Base-by-base conservation (phyloP, 2,113 vertebrate genomes). In the Barnardius zonarius region DNA sequence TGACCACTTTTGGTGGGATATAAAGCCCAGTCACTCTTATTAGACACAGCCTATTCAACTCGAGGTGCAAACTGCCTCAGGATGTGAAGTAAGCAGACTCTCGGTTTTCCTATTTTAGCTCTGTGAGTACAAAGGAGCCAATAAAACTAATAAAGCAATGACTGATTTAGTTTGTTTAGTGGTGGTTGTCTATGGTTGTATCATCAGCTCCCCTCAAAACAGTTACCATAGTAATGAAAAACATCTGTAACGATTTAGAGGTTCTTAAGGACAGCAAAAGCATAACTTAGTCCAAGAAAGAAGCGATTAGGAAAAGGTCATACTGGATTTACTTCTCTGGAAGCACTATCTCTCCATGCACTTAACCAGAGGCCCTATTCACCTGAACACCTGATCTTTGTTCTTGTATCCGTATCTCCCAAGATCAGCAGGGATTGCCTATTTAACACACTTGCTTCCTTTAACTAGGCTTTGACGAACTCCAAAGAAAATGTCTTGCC, bases 141-240 rank as follows among this genome's bases (percentile, higher is more conserved):
- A 72, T 76, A 81, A 84, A 94, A 79, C 43, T 64, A 90, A 93
- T 69, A 82, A 88, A 81, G 51, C 10, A 92, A 28, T 37, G 43
- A 92, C 46, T 82, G 69, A 91, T 91, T 94, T 67, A 72, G 59
- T 86, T 88, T 55, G 43, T 70, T 72, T 77, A 41, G 59, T 73
- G 81, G 64, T 8, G 4, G 11, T 74, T 86, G 44, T 31, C 73
- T 93, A 74, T 49, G 44, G 59, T 28, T 94, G 31, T 89, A 82
- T 64, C 80, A 72, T 12, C 44, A 85, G 66, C 57, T 95, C 66
- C 80, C 88, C 84, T 93, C 73, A 69, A 91, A 93, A 83, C 28
- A 83, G 96, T 97, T 96, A 86, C 95, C 67, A 97, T 94, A 81
- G 95, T 75, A 94, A 94, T 97, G 67, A 74, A 91, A 93, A 91